A percentile compares a stretch with the other conserved stretches of the same genome.
These are phyloP conservation scores for Chauna torquata DNA, from an alignment of 2,113 vertebrate species.

Conservation along the genomic window DNA sequence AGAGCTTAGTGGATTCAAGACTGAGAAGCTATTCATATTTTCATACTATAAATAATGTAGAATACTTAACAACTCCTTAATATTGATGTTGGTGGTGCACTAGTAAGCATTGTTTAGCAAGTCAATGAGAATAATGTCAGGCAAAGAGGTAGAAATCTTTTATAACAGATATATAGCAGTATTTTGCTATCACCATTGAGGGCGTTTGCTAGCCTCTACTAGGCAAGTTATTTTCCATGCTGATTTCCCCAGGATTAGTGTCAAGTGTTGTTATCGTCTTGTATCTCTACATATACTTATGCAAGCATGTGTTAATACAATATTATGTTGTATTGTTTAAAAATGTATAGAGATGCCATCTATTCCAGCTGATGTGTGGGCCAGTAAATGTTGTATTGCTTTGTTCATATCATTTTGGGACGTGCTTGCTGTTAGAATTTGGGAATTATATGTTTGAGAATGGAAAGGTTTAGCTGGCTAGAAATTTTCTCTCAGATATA, in stretches of 20 bases:
- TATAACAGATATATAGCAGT: background rate
- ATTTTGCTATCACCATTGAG: background rate
- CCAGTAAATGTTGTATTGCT: constrained; percentile 20
- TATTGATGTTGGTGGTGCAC: constrained; percentile 39
- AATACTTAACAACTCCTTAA: constrained; percentile 62
- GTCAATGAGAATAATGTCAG: constrained; percentile 59
- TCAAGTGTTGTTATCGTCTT: constrained; percentile 36
- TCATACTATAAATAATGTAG: constrained; percentile 58
- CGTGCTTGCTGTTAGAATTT: constrained; percentile 2
- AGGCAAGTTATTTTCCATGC: constrained; percentile 38
- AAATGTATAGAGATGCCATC: constrained; percentile 54
- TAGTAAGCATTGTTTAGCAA: constrained; percentile 48
- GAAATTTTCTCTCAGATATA: background rate
- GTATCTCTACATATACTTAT: constrained; percentile 11
- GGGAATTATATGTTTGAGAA: background rate
- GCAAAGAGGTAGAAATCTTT: constrained; percentile 53
- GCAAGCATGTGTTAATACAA: constrained; percentile 35
- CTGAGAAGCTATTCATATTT: constrained; percentile 29
- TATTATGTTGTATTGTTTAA: constrained; percentile 38
- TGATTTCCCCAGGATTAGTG: constrained; percentile 35
- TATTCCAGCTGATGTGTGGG: constrained; percentile 47
- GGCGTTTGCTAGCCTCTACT: constrained; percentile 1
- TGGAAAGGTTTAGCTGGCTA: background rate
- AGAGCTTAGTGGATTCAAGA: constrained; percentile 8
- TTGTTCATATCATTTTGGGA: constrained; percentile 37